Conservation (phyloP, 2,888 invertebrate genomes). For the Strigamia crassipes region DNA sequence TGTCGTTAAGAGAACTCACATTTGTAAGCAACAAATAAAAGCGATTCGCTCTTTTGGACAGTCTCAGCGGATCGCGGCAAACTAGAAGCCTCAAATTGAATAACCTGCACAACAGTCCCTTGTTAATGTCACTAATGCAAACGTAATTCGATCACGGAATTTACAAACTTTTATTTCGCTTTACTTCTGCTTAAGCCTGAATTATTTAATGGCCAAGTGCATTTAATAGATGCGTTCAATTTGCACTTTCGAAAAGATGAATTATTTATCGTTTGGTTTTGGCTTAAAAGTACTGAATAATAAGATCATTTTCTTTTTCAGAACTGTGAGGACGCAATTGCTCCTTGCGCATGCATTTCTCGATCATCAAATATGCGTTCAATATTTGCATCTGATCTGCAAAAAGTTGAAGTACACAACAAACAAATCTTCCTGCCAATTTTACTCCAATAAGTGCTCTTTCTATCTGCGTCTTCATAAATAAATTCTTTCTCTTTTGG, state of each 20-base stretch:
- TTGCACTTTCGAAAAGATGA: not conserved
- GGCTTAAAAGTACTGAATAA: too few relatives aligned
- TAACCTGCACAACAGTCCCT: not conserved
- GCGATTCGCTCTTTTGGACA: not conserved
- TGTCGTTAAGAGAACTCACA: not conserved
- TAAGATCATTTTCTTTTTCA: too few relatives aligned
- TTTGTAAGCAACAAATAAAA: slow-evolving; percentile 3
- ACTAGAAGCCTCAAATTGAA: slow-evolving; percentile 1
- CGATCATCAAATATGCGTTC: too few relatives aligned
- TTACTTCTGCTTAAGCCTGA: not conserved
- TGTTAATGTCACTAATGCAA: slow-evolving; percentile 4
- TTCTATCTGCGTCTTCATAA: too few relatives aligned
- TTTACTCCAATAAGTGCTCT: too few relatives aligned
- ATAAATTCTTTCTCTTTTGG: too few relatives aligned
- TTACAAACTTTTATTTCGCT: not conserved
- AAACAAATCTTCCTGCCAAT: too few relatives aligned
- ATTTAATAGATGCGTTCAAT: not conserved
- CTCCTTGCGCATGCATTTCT: too few relatives aligned
- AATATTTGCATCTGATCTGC: too few relatives aligned
- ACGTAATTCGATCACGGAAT: not conserved
- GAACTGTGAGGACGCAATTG: too few relatives aligned
- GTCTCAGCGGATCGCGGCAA: not conserved
- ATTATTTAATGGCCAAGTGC: not conserved
- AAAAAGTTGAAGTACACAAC: too few relatives aligned
- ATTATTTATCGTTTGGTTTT: not conserved